Evolutionary conservation across 2,888 invertebrate species (phyloP).

Genomic region (Leucoptera coffeella): DNA sequence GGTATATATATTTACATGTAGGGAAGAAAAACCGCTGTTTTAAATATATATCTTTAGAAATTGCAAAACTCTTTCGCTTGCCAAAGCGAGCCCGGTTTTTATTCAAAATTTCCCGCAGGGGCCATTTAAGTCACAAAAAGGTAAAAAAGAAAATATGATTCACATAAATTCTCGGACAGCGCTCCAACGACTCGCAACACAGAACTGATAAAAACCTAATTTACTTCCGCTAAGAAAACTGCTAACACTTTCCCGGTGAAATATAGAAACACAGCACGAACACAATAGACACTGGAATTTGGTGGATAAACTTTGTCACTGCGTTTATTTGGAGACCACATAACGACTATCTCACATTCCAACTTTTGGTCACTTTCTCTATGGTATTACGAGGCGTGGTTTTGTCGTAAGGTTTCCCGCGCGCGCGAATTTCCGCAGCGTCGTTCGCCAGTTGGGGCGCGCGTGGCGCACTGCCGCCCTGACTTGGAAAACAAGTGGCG

Average conservation of each 20-base stretch:
- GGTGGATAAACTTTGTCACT: too few relatives aligned
- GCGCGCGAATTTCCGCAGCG: too few relatives aligned
- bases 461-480: conserved; percentile 38
- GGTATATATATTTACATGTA: too few relatives aligned
- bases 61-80: too few relatives aligned
- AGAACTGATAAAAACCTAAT: conserved; percentile 19
- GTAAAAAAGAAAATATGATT: conserved; percentile 25
- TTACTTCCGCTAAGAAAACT: conserved; percentile 9
- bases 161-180: conserved; percentile 34
- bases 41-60: too few relatives aligned
- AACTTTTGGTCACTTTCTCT: neutral
- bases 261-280: neutral
- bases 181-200: conserved; percentile 18
- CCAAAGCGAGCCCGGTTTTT: too few relatives aligned
- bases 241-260: neutral
- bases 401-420: too few relatives aligned
- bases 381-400: neutral
- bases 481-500: conserved; percentile 18
- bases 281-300: too few relatives aligned
- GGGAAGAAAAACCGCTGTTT: too few relatives aligned
- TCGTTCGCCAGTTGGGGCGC: conserved; percentile 9
- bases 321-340: neutral
- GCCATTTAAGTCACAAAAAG: conserved; percentile 26
- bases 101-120: conserved; percentile 16
- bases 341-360: neutral